Evolutionary conservation across 2,888 invertebrate species (phyloP).

Genomic region (Drosophila borborema): DNA sequence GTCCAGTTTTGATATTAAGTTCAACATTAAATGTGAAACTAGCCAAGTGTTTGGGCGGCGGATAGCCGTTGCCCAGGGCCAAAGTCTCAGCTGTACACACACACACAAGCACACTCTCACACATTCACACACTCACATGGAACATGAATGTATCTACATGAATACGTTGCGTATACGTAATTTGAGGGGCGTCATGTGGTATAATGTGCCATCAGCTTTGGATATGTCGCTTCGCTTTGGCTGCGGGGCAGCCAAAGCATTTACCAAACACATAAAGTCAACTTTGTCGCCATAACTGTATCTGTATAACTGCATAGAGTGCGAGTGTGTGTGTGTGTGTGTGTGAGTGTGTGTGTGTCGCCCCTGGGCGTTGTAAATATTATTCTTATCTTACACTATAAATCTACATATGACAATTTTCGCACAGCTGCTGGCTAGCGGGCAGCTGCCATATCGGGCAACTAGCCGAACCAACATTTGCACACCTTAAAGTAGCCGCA

Average conservation of each 20-base stretch:
- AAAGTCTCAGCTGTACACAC: constrained; percentile 21
- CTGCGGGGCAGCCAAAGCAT: constrained; percentile 58
- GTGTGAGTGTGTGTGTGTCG: constrained; percentile 37
- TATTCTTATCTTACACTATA: constrained; percentile 78
- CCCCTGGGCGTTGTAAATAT: constrained; percentile 79
- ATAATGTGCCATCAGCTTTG: constrained; percentile 73
- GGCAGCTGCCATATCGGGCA: constrained; percentile 36
- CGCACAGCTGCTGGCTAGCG: constrained; percentile 56
- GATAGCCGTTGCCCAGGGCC: constrained; percentile 43
- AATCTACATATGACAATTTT: constrained; percentile 82
- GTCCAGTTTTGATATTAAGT: constrained; percentile 72
- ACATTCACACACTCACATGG: not conserved
- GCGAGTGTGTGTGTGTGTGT: constrained; percentile 13
- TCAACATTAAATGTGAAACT: constrained; percentile 63
- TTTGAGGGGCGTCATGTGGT: constrained; percentile 74
- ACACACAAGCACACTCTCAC: not conserved
- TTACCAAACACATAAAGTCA: constrained; percentile 72
- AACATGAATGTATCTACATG: not conserved
- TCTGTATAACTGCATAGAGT: constrained; percentile 15
- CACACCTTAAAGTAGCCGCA: constrained; percentile 36
- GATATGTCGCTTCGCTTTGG: constrained; percentile 45
- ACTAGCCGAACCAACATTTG: constrained; percentile 14
- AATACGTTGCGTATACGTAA: constrained; percentile 68
- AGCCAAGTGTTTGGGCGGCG: constrained; percentile 62
- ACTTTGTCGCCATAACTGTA: constrained; percentile 48